Evolutionary conservation across 2,797 vertebrate species (phyloP), one percentile per base, ranked within the genome.

Genomic region (Sarcophilus harrisii): DNA sequence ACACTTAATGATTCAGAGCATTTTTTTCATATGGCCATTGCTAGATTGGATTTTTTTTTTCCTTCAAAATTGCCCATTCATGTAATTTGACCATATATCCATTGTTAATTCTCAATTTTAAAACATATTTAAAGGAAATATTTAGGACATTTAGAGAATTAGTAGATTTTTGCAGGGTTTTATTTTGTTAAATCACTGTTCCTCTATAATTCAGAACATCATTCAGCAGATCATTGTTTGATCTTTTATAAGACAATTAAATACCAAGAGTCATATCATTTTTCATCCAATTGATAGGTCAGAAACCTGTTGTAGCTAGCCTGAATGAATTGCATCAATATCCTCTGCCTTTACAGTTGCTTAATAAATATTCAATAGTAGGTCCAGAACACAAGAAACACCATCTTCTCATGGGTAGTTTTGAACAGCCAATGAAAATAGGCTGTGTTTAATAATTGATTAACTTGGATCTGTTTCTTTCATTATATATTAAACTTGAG

Each of bases 101-200:
- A 81, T 81, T 81, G 2, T 45, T 45, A 45, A 81, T 81, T 81
- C 73, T 1, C 73, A 81, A 81, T 81, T 45, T 81, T 24, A 81
- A 81, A 38, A 81, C 38, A 38, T 21, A 81, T 81, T 45, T 81
- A 81, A 45, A 81, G 21, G 66, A 81, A 38, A 38, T 73, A 73
- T 73, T 38, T 21, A n/a, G 32, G 5, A 73, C 16, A 73, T 38
- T 38, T 73, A 73, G n/a, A 73, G 32, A 21, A 81, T 12, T 45
- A 3, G 16, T 81, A 81, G 24, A 45, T 81, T 45, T 81, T 45
- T 73, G 16, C n/a, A n/a, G 32, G 32, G 16, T 60, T 94, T 95
- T 92, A 60, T 91, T 90, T 93, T 93, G 73, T 96, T 81, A 11
- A 94, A 93, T 91, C 38, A 87, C 6, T 21, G 73, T 96, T 95